Percentiles rank a stretch among this genome's conserved stretches.
Conservation (phyloP, 2,888 invertebrate species). For the Agriopis leucophaearia region DNA sequence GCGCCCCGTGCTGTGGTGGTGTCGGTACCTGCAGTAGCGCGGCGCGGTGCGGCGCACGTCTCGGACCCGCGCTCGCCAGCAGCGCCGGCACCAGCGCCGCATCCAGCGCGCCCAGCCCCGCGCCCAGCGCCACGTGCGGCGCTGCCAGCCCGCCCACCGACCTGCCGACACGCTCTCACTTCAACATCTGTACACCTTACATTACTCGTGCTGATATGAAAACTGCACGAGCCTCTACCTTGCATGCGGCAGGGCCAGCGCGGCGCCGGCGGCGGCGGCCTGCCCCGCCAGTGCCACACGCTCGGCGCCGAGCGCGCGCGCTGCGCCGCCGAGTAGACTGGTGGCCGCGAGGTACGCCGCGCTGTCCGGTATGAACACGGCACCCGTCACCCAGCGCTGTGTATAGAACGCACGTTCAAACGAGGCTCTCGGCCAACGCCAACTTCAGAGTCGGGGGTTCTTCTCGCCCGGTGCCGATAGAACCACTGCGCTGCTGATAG, state of each 20-base stretch:
- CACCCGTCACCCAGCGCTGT: slow-evolving; percentile 73
- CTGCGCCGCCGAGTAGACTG: slow-evolving; percentile 61
- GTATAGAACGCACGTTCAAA: background rate
- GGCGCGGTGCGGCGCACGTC: slow-evolving; percentile 68
- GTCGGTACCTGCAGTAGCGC: slow-evolving; percentile 73
- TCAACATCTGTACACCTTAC: background rate
- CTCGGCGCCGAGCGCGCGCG: slow-evolving; percentile 65
- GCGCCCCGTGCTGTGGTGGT: slow-evolving; percentile 62
- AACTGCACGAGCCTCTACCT: background rate
- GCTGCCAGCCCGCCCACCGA: slow-evolving; percentile 52
- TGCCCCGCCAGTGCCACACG: slow-evolving; percentile 70
- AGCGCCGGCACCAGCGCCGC: slow-evolving; percentile 63
- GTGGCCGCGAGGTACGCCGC: slow-evolving; percentile 73
- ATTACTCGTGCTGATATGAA: background rate
- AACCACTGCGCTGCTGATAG: too few relatives aligned
- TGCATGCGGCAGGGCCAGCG: slow-evolving; percentile 46
- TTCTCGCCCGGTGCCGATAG: background rate
- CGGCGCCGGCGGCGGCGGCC: slow-evolving; percentile 63
- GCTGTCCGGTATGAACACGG: slow-evolving; percentile 78
- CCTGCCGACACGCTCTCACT: background rate
- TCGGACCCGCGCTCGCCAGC: slow-evolving; percentile 63
- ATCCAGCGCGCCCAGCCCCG: slow-evolving; percentile 63
- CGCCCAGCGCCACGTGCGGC: slow-evolving; percentile 77
- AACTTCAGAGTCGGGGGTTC: background rate
- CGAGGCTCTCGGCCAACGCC: background rate